phyloP scores from a whole-genome alignment of 1,140 invertebrate species.

The Drosophila lacteicornis region DNA sequence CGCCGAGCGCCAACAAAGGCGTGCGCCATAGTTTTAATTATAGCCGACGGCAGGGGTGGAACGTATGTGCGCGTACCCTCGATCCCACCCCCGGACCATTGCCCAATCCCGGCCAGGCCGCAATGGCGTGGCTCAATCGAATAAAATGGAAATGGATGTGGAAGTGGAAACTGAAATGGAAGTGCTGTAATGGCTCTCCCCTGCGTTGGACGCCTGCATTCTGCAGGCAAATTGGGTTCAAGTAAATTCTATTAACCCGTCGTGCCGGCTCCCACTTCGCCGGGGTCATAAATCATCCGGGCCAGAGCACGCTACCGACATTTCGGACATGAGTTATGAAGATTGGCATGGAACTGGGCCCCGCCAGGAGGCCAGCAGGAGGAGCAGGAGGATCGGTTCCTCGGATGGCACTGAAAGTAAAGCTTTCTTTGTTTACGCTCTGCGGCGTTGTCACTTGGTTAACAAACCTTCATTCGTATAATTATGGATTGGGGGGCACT shows the following conservation, averaged over 20 bases:
- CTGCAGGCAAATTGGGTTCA: constrained; percentile 73
- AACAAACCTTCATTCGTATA: constrained; percentile 32
- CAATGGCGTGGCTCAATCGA: constrained; percentile 77
- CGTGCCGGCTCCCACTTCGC: constrained; percentile 18
- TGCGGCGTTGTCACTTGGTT: constrained; percentile 37
- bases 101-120: constrained; percentile 42
- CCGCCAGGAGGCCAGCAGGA: neutral
- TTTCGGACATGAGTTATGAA: constrained; percentile 56
- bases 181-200: constrained; percentile 18
- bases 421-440: constrained; percentile 48
- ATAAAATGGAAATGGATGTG: constrained; percentile 58
- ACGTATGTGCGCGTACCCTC: constrained; percentile 1
- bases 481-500: constrained; percentile 23
- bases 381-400: constrained; percentile 2
- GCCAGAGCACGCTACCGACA: constrained; percentile 55
- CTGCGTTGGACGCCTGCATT: constrained; percentile 16
- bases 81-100: constrained; percentile 36
- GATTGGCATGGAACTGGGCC: constrained; percentile 30
- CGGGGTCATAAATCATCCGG: constrained; percentile 67
- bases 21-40: constrained; percentile 77
- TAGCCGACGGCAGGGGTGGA: constrained; percentile 34
- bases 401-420: constrained; percentile 13
- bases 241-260: constrained; percentile 81
- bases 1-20: constrained; percentile 63
- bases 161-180: constrained; percentile 22